A percentile compares a stretch with the other conserved stretches of the same genome.
These are phyloP conservation scores for Mormoops blainvillei DNA, from an alignment of 2,113 vertebrate genomes.

Conservation along the genomic window DNA sequence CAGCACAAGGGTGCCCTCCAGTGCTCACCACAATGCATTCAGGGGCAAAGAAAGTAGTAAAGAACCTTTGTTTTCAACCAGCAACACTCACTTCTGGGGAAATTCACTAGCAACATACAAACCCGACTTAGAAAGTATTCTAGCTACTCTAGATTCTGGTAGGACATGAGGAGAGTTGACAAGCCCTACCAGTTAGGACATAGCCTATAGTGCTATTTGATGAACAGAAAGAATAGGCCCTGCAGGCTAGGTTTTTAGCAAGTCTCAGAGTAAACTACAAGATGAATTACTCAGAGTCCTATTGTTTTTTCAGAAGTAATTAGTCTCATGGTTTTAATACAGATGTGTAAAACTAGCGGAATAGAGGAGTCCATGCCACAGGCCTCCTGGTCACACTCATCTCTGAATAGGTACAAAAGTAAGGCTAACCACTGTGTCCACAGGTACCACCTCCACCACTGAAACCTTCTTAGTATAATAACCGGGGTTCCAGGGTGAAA, in stretches of 20 bases:
- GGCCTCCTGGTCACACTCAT: background rate
- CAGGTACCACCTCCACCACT: background rate
- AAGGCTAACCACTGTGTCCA: background rate
- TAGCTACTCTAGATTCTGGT: background rate
- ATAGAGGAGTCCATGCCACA: background rate
- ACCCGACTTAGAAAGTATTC: background rate
- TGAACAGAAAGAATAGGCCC: background rate
- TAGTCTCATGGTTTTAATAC: background rate
- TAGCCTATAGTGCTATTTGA: background rate
- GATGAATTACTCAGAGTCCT: background rate
- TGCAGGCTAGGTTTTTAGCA: background rate
- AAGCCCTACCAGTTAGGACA: background rate
- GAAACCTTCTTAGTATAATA: background rate
- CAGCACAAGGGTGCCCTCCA: slow-evolving; percentile 51
- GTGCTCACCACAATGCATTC: background rate
- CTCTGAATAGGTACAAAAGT: background rate
- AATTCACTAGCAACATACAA: background rate
- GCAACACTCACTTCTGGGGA: background rate
- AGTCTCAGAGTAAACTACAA: background rate
- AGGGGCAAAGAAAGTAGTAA: background rate
- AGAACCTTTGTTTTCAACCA: background rate
- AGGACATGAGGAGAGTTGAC: background rate
- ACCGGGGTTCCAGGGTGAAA: background rate
- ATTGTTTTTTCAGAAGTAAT: background rate
- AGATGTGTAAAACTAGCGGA: background rate